Percentiles rank a stretch among this genome's conserved stretches.
Evolutionary conservation across 2,888 invertebrate species (phyloP).

Genomic region (Myathropa florea): DNA sequence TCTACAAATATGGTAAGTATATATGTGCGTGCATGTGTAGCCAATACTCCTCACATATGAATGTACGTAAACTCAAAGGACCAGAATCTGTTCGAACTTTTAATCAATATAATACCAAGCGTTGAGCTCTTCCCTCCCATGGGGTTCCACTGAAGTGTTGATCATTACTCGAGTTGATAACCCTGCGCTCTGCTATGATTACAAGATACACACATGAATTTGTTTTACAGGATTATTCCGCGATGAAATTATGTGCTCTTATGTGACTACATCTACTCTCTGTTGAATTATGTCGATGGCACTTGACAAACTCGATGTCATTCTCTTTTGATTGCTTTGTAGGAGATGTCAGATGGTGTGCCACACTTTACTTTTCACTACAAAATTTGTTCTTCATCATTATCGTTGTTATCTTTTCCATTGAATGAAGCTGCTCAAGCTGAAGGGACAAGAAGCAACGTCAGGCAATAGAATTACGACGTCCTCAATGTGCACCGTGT

Average conservation of each 20-base stretch:
- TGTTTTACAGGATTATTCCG: slow-evolving; percentile 18
- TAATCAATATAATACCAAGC: slow-evolving; percentile 21
- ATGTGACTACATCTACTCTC: slow-evolving; percentile 4
- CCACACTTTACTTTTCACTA: slow-evolving; percentile 25
- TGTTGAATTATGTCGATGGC: slow-evolving; percentile 26
- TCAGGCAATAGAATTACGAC: not conserved
- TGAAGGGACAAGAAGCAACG: not conserved
- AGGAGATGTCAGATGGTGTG: slow-evolving; percentile 16
- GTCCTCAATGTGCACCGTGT: slow-evolving; percentile 8
- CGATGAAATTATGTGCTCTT: slow-evolving; percentile 16
- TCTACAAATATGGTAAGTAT: not conserved
- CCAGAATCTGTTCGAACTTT: not conserved
- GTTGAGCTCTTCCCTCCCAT: not conserved
- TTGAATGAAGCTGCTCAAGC: slow-evolving; percentile 23
- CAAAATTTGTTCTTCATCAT: slow-evolving; percentile 17
- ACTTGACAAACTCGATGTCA: slow-evolving; percentile 5
- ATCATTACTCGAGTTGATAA: slow-evolving; percentile 23
- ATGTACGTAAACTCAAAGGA: not conserved
- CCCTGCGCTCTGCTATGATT: slow-evolving; percentile 5
- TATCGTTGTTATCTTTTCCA: slow-evolving; percentile 26
- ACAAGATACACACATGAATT: slow-evolving; percentile 23
- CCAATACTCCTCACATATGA: not conserved
- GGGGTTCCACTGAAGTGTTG: slow-evolving; percentile 8
- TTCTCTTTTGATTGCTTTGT: slow-evolving; percentile 8
- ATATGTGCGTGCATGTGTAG: not conserved